Conservation (phyloP, 1,140 invertebrate species). For the Calliphora vicina region DNA sequence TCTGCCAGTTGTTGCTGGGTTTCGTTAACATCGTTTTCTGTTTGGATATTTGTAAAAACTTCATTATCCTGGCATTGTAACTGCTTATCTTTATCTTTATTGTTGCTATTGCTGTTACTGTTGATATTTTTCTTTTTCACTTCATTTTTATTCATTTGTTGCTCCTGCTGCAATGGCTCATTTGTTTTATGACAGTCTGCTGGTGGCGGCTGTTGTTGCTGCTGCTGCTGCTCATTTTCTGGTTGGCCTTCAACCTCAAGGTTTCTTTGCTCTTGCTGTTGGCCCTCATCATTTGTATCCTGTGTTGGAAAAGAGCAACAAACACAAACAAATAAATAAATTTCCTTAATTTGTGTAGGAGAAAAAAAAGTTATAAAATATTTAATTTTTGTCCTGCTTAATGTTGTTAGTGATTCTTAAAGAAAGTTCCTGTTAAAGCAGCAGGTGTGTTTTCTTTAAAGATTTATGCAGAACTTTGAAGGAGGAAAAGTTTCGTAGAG, state of each 20-base stretch:
- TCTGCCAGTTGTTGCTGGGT: neutral
- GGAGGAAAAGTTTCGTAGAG: no score
- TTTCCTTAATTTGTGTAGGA: slow-evolving; percentile 4
- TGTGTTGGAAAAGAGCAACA: neutral
- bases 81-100: neutral
- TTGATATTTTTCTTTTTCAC: slow-evolving; percentile 32
- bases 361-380: neutral
- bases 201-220: slow-evolving; percentile 10
- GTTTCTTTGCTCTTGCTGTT: neutral
- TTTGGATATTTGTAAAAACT: neutral
- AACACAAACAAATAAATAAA: no score
- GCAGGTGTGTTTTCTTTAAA: neutral
- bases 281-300: neutral
- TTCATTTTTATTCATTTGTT: slow-evolving; percentile 23
- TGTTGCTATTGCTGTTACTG: slow-evolving; percentile 12
- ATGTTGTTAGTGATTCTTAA: neutral
- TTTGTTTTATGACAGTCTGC: slow-evolving; percentile 15
- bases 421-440: neutral
- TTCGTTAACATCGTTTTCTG: neutral
- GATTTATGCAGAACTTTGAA: no score
- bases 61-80: neutral
- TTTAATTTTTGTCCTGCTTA: neutral
- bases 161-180: neutral
- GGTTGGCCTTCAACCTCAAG: slow-evolving; percentile 18
- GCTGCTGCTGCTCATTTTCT: slow-evolving; percentile 6